These are phyloP conservation scores for Dinomys branickii DNA, from an alignment of 2,113 vertebrate species.

Conservation along the genomic window DNA sequence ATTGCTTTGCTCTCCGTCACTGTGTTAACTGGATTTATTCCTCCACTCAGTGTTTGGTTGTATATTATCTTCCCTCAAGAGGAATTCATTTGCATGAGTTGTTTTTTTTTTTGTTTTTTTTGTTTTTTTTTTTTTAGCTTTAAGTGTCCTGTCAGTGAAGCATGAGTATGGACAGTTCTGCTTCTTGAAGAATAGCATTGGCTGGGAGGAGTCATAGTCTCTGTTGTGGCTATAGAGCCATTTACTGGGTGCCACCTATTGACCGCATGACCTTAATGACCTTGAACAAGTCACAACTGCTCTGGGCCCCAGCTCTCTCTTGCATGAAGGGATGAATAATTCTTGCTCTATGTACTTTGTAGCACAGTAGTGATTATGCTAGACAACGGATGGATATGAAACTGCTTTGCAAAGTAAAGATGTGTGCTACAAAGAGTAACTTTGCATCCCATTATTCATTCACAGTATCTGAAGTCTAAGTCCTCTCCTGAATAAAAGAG, in stretches of 20 bases:
- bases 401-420: background rate
- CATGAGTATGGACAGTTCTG: background rate
- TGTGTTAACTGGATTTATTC: background rate
- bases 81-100: slow-evolving; percentile 59
- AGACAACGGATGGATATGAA: background rate
- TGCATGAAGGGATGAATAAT: background rate
- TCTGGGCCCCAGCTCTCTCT: background rate
- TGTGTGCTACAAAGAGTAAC: background rate
- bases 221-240: background rate
- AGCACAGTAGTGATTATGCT: background rate
- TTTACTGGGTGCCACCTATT: background rate
- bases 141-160: slow-evolving; percentile 10
- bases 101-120: slow-evolving; percentile 61
- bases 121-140: slow-evolving; percentile 61
- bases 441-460: background rate
- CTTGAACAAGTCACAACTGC: background rate
- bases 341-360: background rate
- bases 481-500: background rate
- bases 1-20: background rate
- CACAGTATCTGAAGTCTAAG: background rate
- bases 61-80: slow-evolving; percentile 46
- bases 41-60: background rate
- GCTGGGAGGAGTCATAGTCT: background rate
- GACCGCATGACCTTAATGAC: background rate
- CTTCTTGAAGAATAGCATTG: background rate